Percentiles rank a stretch among this genome's conserved stretches.
phyloP scores from a whole-genome alignment of 1,140 invertebrate species.

The Scaptomyza montana region DNA sequence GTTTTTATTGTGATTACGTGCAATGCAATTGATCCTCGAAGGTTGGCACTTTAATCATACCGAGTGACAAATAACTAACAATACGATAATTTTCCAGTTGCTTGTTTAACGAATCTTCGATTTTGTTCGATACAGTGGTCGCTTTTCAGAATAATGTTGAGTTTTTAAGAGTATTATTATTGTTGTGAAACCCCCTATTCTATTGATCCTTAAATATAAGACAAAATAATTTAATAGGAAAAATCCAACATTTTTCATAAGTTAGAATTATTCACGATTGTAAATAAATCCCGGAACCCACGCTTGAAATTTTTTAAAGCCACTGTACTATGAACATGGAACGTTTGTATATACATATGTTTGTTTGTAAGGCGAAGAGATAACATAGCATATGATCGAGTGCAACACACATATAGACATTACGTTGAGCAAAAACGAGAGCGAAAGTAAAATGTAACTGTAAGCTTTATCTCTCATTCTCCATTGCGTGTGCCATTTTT shows the following conservation, averaged over 20 bases:
- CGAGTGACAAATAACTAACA: background rate
- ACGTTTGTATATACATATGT: background rate
- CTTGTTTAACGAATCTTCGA: background rate
- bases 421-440: constrained; percentile 8
- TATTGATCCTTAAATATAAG: no score
- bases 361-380: constrained; percentile 4
- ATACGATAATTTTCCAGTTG: background rate
- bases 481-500: constrained; percentile 7
- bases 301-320: background rate
- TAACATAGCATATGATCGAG: constrained; percentile 2
- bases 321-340: background rate
- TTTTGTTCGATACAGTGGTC: background rate
- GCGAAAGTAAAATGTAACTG: constrained; percentile 22
- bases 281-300: no score
- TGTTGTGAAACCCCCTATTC: no score
- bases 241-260: background rate
- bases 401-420: background rate
- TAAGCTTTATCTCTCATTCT: background rate
- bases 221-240: no score
- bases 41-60: constrained; percentile 49
- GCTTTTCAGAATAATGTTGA: background rate
- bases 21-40: constrained; percentile 33
- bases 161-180: no score
- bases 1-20: constrained; percentile 68
- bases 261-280: background rate